Percentiles rank a stretch among this genome's conserved stretches.
Evolutionary conservation across 2,113 vertebrate species (phyloP).

Genomic region (Prionailurus bengalensis): DNA sequence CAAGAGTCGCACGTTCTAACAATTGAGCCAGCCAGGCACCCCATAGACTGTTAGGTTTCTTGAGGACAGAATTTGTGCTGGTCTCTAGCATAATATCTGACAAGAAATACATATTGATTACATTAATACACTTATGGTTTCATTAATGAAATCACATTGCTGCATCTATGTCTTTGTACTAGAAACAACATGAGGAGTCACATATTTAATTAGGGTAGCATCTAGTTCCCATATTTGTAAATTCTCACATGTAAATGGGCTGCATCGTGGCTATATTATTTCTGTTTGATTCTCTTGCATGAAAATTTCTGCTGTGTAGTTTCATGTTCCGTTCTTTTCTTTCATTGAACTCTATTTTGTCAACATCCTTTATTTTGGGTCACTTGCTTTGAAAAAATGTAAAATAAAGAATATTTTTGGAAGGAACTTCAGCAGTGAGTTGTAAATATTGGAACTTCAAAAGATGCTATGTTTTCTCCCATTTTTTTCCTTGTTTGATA

Average conservation of each 20-base stretch:
- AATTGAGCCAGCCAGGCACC: neutral
- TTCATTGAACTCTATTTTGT: constrained; percentile 44
- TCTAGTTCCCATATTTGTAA: neutral
- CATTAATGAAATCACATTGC: neutral
- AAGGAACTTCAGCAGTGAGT: neutral
- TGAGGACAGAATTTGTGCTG: neutral
- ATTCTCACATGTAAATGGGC: neutral
- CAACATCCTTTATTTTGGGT: constrained; percentile 31
- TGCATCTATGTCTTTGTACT: neutral
- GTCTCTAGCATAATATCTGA: neutral
- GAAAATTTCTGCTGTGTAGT: neutral
- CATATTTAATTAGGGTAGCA: neutral
- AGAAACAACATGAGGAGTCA: neutral
- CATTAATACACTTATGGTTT: neutral
- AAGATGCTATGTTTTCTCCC: neutral
- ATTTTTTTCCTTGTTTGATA: neutral
- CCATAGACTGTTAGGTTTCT: neutral
- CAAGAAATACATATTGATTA: neutral
- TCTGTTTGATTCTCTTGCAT: constrained; percentile 1
- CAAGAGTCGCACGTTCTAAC: neutral
- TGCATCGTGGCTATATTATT: neutral
- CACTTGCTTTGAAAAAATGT: constrained; percentile 46
- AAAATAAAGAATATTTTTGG: neutral
- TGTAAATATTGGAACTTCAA: neutral
- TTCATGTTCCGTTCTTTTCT: neutral